Percentiles rank a stretch among this genome's conserved stretches.
Evolutionary conservation across 1,140 invertebrate genomes (phyloP).

Genomic region (Anadara kagoshimensis): DNA sequence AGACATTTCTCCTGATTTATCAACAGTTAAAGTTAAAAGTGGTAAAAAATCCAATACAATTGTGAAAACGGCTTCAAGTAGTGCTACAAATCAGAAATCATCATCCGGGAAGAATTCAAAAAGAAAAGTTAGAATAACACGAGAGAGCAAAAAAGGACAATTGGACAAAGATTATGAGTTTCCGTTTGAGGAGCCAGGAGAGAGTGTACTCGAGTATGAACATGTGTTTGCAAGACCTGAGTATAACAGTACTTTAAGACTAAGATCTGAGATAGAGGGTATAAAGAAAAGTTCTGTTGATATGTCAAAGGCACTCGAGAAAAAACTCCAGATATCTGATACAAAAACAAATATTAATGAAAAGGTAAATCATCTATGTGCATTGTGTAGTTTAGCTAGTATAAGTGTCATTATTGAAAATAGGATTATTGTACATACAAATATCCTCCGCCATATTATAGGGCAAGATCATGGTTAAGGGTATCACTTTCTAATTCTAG

Average conservation of each 20-base stretch:
- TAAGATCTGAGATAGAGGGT: constrained; percentile 54
- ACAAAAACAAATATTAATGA: constrained; percentile 59
- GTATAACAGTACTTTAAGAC: constrained; percentile 63
- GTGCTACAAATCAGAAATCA: not conserved
- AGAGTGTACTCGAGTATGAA: constrained; percentile 44
- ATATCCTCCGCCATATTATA: too few species aligned
- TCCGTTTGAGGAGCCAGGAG: constrained; percentile 50
- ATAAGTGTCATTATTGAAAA: not conserved
- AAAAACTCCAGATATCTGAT: constrained; percentile 55
- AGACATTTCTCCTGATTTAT: not conserved
- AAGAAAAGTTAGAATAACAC: constrained; percentile 47
- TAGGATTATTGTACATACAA: too few species aligned
- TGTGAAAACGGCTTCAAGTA: constrained; percentile 6
- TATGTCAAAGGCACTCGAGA: constrained; percentile 51
- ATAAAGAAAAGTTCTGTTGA: constrained; percentile 49
- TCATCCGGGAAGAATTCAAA: constrained; percentile 12
- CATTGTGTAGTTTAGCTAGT: not conserved
- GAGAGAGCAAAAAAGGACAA: constrained; percentile 52
- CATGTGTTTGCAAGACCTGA: constrained; percentile 65
- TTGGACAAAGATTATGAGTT: constrained; percentile 52
- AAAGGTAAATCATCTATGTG: constrained; percentile 50
- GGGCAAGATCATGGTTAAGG: too few species aligned
- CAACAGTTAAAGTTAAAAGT: constrained; percentile 1
- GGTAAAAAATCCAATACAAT: constrained; percentile 22
- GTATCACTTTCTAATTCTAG: too few species aligned